Evolutionary conservation across 1,140 invertebrate species (phyloP).

Genomic region (Drosophila biarmipes): DNA sequence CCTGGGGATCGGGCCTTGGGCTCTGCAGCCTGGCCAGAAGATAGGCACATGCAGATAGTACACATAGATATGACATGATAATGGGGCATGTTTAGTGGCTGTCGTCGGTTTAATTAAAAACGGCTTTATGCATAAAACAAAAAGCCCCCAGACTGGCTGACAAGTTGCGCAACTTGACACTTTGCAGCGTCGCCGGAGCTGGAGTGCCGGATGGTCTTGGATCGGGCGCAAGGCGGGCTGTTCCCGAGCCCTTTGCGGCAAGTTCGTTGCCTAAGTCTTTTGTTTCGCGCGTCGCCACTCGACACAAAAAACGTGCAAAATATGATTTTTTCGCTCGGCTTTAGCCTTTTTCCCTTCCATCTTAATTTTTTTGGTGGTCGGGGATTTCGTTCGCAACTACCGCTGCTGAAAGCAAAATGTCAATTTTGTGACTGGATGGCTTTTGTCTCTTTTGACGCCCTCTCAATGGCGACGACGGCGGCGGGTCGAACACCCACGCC

Average conservation of each 20-base stretch:
- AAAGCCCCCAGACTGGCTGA: conserved; percentile 42
- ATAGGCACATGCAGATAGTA: conserved; percentile 78
- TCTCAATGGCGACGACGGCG: conserved; percentile 62
- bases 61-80: conserved; percentile 82
- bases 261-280: conserved; percentile 81
- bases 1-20: background rate
- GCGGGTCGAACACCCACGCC: conserved; percentile 47
- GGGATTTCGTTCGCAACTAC: conserved; percentile 19
- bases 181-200: conserved; percentile 46
- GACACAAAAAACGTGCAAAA: conserved; percentile 80
- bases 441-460: conserved; percentile 77
- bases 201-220: conserved; percentile 3
- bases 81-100: conserved; percentile 80
- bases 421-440: conserved; percentile 74
- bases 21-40: conserved; percentile 14
- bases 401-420: conserved; percentile 76
- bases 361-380: conserved; percentile 10
- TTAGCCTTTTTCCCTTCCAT: conserved; percentile 16
- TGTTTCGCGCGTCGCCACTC: conserved; percentile 58
- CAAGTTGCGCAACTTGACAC: conserved; percentile 81
- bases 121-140: conserved; percentile 51
- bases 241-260: conserved; percentile 67
- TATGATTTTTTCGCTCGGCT: conserved; percentile 57
- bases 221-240: conserved; percentile 1
- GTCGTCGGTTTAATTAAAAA: conserved; percentile 80